Base-by-base conservation (phyloP, 2,113 vertebrate genomes). In the Rhineura floridana region DNA sequence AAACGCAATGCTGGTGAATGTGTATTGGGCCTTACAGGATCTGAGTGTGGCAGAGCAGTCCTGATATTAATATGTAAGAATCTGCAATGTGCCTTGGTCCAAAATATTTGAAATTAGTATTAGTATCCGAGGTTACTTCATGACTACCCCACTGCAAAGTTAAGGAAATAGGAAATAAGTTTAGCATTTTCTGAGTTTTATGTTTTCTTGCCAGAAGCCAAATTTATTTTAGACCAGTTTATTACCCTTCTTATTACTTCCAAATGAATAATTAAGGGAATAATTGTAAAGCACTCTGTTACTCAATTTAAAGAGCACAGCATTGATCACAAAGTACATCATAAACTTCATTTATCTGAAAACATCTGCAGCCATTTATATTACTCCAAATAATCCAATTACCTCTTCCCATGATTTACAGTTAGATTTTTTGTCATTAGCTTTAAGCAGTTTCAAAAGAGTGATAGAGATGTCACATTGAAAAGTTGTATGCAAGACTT, bases 281-380 rank as follows among this genome's bases (percentile, higher is more conserved):
- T 39, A 86, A 78, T 48, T 77, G 59, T 65, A 77, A 77, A 80
- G 50, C 17, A 69, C 23, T 65, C 39, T 85, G 89, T 91, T 87
- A 87, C 90, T 92, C 91, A 84, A 88, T 90, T 89, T 94, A 81
- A 91, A 91, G 73, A 91, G 72, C 28, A 75, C 30, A 91, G 10
- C n/a, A 91, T 90, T 80, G 10, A 90, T 91, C 87, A 91, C 70
- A 90, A 91, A 90, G 21, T 81, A 88, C 39, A 52, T 86, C 82
- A 83, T 89, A 89, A 88, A 91, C 6, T 86, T 87, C 46, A 5
- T 83, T 91, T 91, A 89, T 77, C 79, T 88, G 90, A 82, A 92
- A 93, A 92, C 21, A 73, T 88, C 72, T 91, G 33, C 30, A 92
- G 81, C 39, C 59, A 21, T 33, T 50, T 83, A 42, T 84, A 90